These are phyloP conservation scores for Procambarus virginalis DNA, from an alignment of 1,140 invertebrate species.

Conservation along the genomic window DNA sequence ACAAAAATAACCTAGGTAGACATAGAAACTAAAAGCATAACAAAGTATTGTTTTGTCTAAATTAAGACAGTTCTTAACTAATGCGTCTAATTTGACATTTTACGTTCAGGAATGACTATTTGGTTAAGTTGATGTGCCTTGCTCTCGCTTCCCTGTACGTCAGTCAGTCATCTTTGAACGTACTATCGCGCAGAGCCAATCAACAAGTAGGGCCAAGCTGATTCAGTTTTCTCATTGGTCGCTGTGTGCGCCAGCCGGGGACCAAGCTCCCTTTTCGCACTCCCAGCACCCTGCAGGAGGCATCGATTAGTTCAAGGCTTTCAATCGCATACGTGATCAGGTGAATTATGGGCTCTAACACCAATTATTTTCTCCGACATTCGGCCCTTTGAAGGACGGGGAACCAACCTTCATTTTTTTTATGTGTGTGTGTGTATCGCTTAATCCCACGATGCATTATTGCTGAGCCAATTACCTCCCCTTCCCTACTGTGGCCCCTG, in stretches of 20 bases:
- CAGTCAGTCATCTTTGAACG: too few relatives aligned
- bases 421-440: background rate
- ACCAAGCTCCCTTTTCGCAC: background rate
- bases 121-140: too few relatives aligned
- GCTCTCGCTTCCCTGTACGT: too few relatives aligned
- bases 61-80: too few relatives aligned
- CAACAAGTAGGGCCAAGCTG: background rate
- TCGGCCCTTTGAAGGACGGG: background rate
- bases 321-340: slow-evolving; percentile 8
- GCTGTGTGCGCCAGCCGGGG: background rate
- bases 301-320: slow-evolving; percentile 1
- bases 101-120: too few relatives aligned
- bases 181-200: background rate
- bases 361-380: slow-evolving; percentile 5
- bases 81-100: too few relatives aligned
- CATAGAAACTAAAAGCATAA: too few relatives aligned
- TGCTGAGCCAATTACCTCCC: background rate
- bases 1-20: too few relatives aligned
- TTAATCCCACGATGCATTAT: background rate
- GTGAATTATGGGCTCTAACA: slow-evolving; percentile 1
- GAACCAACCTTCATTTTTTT: background rate
- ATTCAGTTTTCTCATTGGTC: background rate
- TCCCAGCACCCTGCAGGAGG: background rate
- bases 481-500: too few relatives aligned
- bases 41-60: too few relatives aligned